Base-by-base conservation (phyloP, 1,140 invertebrate species). In the Macrobrachium rosenbergii region DNA sequence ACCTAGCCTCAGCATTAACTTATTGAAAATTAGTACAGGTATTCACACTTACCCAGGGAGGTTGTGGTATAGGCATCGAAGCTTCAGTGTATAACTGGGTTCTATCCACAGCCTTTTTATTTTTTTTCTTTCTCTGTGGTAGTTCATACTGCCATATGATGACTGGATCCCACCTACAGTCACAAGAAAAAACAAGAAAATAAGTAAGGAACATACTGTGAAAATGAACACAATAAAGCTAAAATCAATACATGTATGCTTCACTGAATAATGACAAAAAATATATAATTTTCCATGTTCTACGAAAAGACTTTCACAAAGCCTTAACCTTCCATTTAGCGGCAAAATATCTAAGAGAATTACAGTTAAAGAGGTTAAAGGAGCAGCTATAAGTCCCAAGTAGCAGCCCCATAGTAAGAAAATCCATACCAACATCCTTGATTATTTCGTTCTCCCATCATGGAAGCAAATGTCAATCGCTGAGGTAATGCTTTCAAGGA, bases 111-210 rank as follows among this genome's bases (percentile, higher is more conserved):
- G 67, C 58, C 59, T 80, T 87, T 62, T 80, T 81, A 37, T 64
- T 73, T 59, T 87, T 87, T 59, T 87, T 87, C 78, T 87, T 87
- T 60, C 79, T 81, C 23, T 87, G 85, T 37, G 85, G 85, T 23
- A 87, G 63, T 43, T 87, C 85, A 87, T 63, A 87, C 37, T 87
- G 85, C 85, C 85, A 87, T 37, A 87, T 87, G 14, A 59, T 87
- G n/a, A 87, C 85, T 19, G 85, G 85, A 43, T 87, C 85, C 85
- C 85, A 87, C 17, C 85, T 87, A 69, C 8, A 37, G 14, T 69
- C 72, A 0, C 8, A 79, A 37, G 8, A 21, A 82, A 23, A 62
- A 80, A 28, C 45, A 2, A 11, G 17, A 79, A 0, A 19, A 12
- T 21, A 23, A 12, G 5, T 37, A 75, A 5, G 8, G 16, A 16